phyloP scores from a whole-genome alignment of 2,888 invertebrate species.

The Clivina fossor region DNA sequence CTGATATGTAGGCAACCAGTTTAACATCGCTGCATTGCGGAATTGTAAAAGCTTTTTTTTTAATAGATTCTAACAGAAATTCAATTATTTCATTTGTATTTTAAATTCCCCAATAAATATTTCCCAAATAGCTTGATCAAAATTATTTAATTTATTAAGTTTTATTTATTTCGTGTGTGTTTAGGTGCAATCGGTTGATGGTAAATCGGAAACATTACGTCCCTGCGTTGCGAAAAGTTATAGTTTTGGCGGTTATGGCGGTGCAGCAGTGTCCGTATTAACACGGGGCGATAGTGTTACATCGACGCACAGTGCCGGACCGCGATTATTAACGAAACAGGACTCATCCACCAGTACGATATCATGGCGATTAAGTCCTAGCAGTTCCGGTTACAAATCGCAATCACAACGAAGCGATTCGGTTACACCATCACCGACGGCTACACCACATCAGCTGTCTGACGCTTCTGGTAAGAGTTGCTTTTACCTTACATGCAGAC shows the following conservation, averaged over 20 bases:
- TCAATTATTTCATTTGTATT: no score
- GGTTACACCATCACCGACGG: conserved; percentile 77
- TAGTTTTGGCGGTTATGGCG: conserved; percentile 84
- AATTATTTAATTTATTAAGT: not conserved
- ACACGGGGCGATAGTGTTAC: conserved; percentile 65
- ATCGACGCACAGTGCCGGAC: conserved; percentile 64
- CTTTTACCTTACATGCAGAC: no score
- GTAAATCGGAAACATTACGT: conserved; percentile 50
- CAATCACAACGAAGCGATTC: conserved; percentile 74
- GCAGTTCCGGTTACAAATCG: conserved; percentile 76
- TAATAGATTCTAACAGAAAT: no score
- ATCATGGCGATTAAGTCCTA: conserved; percentile 71
- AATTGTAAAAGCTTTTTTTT: no score
- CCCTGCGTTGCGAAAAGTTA: conserved; percentile 77
- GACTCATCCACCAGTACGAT: conserved; percentile 63
- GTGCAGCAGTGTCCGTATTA: conserved; percentile 55
- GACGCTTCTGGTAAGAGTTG: conserved; percentile 40
- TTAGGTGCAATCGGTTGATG: conserved; percentile 62
- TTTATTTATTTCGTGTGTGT: conserved; percentile 30
- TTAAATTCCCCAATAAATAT: no score
- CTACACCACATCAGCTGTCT: conserved; percentile 48
- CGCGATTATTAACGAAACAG: conserved; percentile 74
- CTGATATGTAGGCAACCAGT: no score
- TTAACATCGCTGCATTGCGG: no score
- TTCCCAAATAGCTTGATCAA: no score